Conservation (phyloP, 30 jellyfish, hydroid and myxozoan genomes). For the Aurelia coerulea region DNA sequence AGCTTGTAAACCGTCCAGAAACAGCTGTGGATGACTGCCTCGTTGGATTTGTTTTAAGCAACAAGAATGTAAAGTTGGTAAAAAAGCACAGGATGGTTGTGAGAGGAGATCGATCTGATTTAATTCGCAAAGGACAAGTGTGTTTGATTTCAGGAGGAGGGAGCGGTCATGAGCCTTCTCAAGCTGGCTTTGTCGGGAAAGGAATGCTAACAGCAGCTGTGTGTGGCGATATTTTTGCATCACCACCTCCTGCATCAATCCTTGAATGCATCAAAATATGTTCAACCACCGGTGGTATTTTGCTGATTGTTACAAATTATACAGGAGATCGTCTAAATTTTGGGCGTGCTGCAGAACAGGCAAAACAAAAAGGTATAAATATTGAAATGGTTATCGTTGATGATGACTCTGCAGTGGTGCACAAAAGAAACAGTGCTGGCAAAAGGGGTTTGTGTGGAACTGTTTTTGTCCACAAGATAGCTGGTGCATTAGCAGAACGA, state of each 20-base stretch:
- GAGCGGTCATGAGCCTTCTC: constrained; percentile 98
- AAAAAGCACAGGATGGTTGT: constrained; percentile 61
- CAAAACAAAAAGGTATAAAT: constrained; percentile 78
- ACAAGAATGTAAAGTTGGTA: constrained; percentile 52
- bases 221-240: constrained; percentile 96
- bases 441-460: constrained; percentile 98
- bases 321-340: constrained; percentile 96
- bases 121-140: constrained; percentile 68
- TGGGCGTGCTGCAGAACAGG: constrained; percentile 97
- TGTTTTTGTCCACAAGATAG: constrained; percentile 90
- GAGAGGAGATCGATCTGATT: constrained; percentile 64
- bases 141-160: constrained; percentile 97
- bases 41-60: constrained; percentile 65
- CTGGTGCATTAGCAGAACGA: constrained; percentile 98
- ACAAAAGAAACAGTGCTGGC: constrained; percentile 88
- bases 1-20: constrained; percentile 76
- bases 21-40: constrained; percentile 80
- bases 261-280: constrained; percentile 83
- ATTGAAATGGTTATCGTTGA: constrained; percentile 95
- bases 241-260: constrained; percentile 89
- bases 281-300: constrained; percentile 80
- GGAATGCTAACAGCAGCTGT: constrained; percentile 98
- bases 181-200: constrained; percentile 90
- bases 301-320: constrained; percentile 89
- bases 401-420: constrained; percentile 94